A percentile compares a stretch with the other conserved stretches of the same genome.
Evolutionary conservation across 2,113 vertebrate species (phyloP).

Genomic region (Triplophysa tibetana): DNA sequence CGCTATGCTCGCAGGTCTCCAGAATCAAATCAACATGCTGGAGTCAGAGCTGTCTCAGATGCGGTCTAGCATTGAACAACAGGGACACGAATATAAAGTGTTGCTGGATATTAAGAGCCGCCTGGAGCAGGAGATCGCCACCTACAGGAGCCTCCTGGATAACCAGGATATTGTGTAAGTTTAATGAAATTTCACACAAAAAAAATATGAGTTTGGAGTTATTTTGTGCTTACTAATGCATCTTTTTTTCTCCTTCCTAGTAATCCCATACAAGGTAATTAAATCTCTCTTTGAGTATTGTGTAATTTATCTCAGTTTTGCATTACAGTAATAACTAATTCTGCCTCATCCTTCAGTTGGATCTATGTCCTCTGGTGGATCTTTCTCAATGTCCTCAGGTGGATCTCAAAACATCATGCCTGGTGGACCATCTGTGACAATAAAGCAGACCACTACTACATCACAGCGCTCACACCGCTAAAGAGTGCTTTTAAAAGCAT

Average conservation of each 20-base stretch:
- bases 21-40: constrained; percentile 75
- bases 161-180: constrained; percentile 73
- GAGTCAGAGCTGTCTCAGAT: constrained; percentile 70
- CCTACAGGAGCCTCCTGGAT: constrained; percentile 77
- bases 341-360: constrained; percentile 58
- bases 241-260: constrained; percentile 16
- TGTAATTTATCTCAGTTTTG: neutral
- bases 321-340: neutral
- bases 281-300: neutral
- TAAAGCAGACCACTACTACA: neutral
- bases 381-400: constrained; percentile 34
- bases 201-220: too few species aligned
- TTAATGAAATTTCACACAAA: too few species aligned
- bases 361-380: neutral
- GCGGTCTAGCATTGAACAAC: constrained; percentile 71
- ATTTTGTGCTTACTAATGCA: neutral
- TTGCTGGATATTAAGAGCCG: constrained; percentile 77
- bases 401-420: constrained; percentile 59
- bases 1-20: constrained; percentile 67
- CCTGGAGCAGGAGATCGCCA: constrained; percentile 78
- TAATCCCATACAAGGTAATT: constrained; percentile 61
- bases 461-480: constrained; percentile 58
- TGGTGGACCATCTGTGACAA: constrained; percentile 60
- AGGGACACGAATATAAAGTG: constrained; percentile 73
- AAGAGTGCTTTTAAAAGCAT: constrained; percentile 53